phyloP scores from a whole-genome alignment of 2,797 vertebrate species.

The Enoplosus armatus region DNA sequence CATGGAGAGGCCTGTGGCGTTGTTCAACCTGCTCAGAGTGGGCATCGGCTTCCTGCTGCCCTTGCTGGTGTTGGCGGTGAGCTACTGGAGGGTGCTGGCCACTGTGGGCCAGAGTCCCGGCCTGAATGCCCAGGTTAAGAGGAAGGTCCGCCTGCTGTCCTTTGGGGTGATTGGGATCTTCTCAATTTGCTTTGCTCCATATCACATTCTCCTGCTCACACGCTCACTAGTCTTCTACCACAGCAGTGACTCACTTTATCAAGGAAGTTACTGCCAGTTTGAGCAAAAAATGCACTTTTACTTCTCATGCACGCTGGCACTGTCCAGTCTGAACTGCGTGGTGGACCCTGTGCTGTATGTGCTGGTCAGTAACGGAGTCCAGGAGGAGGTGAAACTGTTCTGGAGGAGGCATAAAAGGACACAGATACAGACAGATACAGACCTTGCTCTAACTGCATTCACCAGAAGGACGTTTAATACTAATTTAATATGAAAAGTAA shows the following conservation, averaged over 20 bases:
- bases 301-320: slow-evolving; percentile 80
- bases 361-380: slow-evolving; percentile 82
- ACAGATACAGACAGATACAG: not conserved
- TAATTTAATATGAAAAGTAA: slow-evolving; percentile 67
- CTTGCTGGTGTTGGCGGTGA: slow-evolving; percentile 77
- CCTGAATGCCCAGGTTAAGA: slow-evolving; percentile 75
- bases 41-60: slow-evolving; percentile 80
- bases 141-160: slow-evolving; percentile 84
- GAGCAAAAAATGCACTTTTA: slow-evolving; percentile 74
- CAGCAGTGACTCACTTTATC: rapidly evolving
- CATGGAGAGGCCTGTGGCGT: slow-evolving; percentile 53
- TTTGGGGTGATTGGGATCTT: slow-evolving; percentile 86
- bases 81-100: slow-evolving; percentile 83
- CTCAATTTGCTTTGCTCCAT: slow-evolving; percentile 86
- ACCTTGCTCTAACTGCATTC: slow-evolving; percentile 10
- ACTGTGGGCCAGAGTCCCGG: slow-evolving; percentile 82
- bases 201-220: slow-evolving; percentile 82
- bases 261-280: slow-evolving; percentile 75
- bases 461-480: slow-evolving; percentile 3
- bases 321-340: slow-evolving; percentile 86
- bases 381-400: slow-evolving; percentile 69
- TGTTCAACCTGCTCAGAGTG: slow-evolving; percentile 84
- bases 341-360: slow-evolving; percentile 87
- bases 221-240: slow-evolving; percentile 78
- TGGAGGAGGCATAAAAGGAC: slow-evolving; percentile 44